Evolutionary conservation across 2,888 invertebrate genomes (phyloP), one percentile per base, ranked within the genome.

Genomic region (Lymantria monacha): DNA sequence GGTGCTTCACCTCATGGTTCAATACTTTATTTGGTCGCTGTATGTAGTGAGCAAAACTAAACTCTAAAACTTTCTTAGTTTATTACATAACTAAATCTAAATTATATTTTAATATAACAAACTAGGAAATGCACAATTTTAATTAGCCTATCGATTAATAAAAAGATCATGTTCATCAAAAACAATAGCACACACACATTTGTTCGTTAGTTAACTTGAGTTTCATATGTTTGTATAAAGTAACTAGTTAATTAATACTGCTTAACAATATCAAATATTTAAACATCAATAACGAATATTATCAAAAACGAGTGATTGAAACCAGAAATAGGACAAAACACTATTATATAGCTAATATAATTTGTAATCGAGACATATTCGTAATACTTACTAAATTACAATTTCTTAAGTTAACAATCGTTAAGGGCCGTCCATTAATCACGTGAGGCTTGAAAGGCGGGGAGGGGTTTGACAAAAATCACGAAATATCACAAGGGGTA

Each of bases 1-100:
- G 47, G 10, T 22, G 40, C 48, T 46, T 53, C 55, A 56, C 48
- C 48, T 42, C 30, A 31, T 47, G 33, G 44, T 59, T 57, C 49
- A 51, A 65, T 63, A 63, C 60, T 63, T 63, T 65, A 84, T 85
- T 85, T 85, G 85, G 85, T 85, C 74, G 84, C 84, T 84, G 82
- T 83, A 85, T 83, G 77, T 72, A 72, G 56, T 76, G 65, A 55
- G 22, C 22, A 22, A 54, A 56, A 52, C 54, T 33, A 53, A 54
- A 51, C 54, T 59, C 43, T 60, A 52, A 46, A 48, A 9, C n/a
- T 62, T 49, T 49, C 50, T 48, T 51, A 53, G 7, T 12, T 41
- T 46, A 43, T 41, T 44, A 43, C 10, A 38, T 38, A 38, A 38
- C 11, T 9, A 30, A 9, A 5, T 7, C 12, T 46, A 49, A 45